phyloP scores from a whole-genome alignment of 1,140 invertebrate genomes.

The Caerostris darwini region DNA sequence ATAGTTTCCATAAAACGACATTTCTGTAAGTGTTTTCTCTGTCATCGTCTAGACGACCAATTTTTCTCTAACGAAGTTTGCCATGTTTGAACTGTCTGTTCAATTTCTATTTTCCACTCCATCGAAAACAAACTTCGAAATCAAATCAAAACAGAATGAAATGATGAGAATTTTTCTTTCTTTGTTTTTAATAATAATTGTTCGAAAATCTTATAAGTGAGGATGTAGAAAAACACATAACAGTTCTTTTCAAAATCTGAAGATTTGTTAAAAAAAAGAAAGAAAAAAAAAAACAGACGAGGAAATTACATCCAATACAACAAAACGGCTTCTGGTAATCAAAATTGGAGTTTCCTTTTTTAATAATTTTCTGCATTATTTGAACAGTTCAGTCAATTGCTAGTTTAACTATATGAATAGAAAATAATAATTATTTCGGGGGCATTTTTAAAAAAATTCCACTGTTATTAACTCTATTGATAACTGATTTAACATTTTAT shows the following conservation, averaged over 20 bases:
- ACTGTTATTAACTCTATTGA: too few relatives aligned
- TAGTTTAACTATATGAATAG: background rate
- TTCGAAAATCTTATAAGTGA: background rate
- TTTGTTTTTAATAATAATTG: background rate
- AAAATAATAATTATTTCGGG: background rate
- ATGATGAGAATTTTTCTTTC: background rate
- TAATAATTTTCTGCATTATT: background rate
- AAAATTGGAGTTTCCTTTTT: background rate
- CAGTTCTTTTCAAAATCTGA: background rate
- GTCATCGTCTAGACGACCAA: background rate
- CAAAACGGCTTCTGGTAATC: background rate
- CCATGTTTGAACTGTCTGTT: background rate
- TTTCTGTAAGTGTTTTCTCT: background rate
- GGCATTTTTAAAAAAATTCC: too few relatives aligned
- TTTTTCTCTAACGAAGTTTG: background rate
- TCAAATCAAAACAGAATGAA: background rate
- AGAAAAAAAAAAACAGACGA: too few relatives aligned
- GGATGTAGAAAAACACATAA: background rate
- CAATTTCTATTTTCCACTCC: background rate
- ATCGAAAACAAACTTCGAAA: background rate
- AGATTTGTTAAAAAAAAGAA: background rate
- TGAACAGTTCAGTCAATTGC: background rate
- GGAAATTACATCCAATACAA: background rate
- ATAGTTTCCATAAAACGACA: background rate
- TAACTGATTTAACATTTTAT: too few relatives aligned